Base-by-base conservation (phyloP, 2,888 invertebrate genomes). In the Tortricodes alternella region DNA sequence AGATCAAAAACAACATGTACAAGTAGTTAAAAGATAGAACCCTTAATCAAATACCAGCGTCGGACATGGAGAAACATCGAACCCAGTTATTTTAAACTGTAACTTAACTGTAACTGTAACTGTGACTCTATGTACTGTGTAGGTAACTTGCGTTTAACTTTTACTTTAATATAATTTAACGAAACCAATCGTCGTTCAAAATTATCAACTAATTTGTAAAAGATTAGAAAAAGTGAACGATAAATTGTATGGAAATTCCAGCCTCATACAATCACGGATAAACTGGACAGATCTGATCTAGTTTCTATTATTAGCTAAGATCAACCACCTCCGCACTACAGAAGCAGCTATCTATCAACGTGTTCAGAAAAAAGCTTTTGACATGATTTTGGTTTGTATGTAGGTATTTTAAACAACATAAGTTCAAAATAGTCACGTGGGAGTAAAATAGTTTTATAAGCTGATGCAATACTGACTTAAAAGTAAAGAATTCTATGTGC, bases 261-360 rank as follows among this genome's bases (percentile, higher is more conserved):
- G 35, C 23, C n/a, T n/a, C 24, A 9, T 16, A 7, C 19, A 55
- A 49, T 44, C 56, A 37, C 44, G 3, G 19, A 23, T 44, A 38
- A 49, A 6, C 24, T 15, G 23, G 49, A 53, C 35, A 50, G 50
- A 50, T 16, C 16, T 19, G 15, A 34, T 49, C 38, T 16, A 23
- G 41, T n/a, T 19, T 43, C 53, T 53, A 58, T 50, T 50, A 49
- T 50, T 59, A 55, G 50, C 38, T 37, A 43, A 58, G 52, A 52
- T 52, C 58, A 38, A 37, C 16, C 38, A 51, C 38, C 21, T 38
- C 58, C 53, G 53, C 37, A 39, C 50, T 9, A 23, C 35, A 19
- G 49, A 53, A 37, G 21, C 49, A 18, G 46, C 39, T 55, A 53
- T 55, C 49, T 44, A 58, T 49, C 55, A 56, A 56, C 49, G 21